These are phyloP conservation scores for Datnioides undecimradiatus DNA, from an alignment of 2,113 vertebrate species.

Conservation along the genomic window DNA sequence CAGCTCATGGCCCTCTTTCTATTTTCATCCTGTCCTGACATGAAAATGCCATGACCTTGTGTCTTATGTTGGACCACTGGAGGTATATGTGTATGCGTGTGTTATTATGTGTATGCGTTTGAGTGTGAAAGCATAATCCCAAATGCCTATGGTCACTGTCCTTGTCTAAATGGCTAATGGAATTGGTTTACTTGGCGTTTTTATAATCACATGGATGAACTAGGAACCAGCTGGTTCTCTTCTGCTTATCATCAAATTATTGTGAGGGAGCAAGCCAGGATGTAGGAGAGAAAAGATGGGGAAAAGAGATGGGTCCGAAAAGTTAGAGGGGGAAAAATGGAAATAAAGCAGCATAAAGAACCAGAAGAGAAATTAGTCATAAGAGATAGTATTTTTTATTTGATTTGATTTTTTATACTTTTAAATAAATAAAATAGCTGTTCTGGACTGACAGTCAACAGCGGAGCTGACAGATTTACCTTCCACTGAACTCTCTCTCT, in stretches of 20 bases:
- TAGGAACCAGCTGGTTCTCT: not conserved
- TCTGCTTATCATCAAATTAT: conserved; percentile 3
- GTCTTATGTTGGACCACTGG: conserved; percentile 54
- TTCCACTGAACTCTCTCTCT: conserved; percentile 36
- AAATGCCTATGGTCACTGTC: conserved; percentile 19
- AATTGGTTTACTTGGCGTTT: conserved; percentile 17
- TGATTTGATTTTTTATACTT: no score
- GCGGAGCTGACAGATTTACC: conserved; percentile 43
- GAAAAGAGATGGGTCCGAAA: not conserved
- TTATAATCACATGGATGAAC: not conserved
- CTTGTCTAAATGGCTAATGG: conserved; percentile 29
- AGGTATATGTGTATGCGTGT: conserved; percentile 32
- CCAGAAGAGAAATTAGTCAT: not conserved
- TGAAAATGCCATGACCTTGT: conserved; percentile 75
- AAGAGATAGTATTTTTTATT: not conserved
- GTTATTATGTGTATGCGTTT: conserved; percentile 34
- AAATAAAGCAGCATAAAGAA: not conserved
- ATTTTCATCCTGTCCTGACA: conserved; percentile 71
- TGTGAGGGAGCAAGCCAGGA: not conserved
- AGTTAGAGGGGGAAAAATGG: not conserved
- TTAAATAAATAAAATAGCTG: conserved; percentile 21
- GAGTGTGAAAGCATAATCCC: conserved; percentile 44
- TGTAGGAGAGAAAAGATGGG: not conserved
- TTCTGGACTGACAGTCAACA: conserved; percentile 4
- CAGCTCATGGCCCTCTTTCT: conserved; percentile 75